phyloP scores from a whole-genome alignment of 2,113 vertebrate genomes.

The Acrocephalus arundinaceus region DNA sequence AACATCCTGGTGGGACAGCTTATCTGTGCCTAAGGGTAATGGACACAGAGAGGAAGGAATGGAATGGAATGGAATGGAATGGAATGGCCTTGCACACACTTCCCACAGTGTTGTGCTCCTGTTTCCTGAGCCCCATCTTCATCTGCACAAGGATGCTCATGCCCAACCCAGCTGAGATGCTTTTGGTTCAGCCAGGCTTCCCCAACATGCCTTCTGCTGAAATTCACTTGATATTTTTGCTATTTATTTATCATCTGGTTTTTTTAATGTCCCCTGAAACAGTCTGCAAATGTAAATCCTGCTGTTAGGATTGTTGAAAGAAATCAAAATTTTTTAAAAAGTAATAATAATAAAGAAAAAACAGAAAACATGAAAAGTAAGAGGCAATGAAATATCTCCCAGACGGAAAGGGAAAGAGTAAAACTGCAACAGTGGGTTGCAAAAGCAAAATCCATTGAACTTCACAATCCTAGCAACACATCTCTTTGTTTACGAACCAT shows the following conservation, averaged over 20 bases:
- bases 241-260: conserved; percentile 54
- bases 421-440: conserved; percentile 5
- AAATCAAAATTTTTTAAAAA: neutral
- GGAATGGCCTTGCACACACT: neutral
- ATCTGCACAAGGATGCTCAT: rapidly evolving
- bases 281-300: conserved; percentile 50
- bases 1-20: neutral
- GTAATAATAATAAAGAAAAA: neutral
- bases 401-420: neutral
- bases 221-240: conserved; percentile 16
- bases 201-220: neutral
- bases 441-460: neutral
- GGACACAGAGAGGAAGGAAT: neutral
- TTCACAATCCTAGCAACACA: neutral
- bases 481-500: neutral
- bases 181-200: neutral
- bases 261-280: conserved; percentile 12
- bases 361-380: conserved; percentile 35
- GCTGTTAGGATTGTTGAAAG: neutral
- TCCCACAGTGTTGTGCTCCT: neutral
- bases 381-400: neutral
- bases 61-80: no score
- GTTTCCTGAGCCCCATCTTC: neutral
- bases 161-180: neutral
- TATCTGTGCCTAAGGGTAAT: neutral